Evolutionary conservation across 2,888 invertebrate species (phyloP), one percentile per base, ranked within the genome.

Genomic region (Cenopis cana): DNA sequence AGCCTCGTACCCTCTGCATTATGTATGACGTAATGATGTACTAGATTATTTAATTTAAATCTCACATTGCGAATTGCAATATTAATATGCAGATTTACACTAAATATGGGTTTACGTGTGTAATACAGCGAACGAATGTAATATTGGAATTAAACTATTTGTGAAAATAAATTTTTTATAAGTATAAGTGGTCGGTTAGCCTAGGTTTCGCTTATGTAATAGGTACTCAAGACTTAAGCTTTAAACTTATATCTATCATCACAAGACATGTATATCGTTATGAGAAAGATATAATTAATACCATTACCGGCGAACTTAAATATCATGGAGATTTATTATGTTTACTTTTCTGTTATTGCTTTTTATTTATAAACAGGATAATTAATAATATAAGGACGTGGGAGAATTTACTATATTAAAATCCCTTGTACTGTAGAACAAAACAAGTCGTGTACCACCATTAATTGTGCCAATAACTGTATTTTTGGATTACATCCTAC

Each of bases 1-100:
- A 54, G 38, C 41, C 36, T 57, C 57, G 20, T 46, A 56, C 64
- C 69, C 54, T 66, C 46, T 70, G 65, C 59, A 70, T 70, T 66
- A 66, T 66, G 65, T 66, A 70, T 70, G 41, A 65, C 65, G 64
- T 64, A 54, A 65, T 52, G 61, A 46, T 56, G 55, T 24, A 33
- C 59, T 17, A 65, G 70, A 66, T 60, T 70, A 70, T 70, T 70
- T 64, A 56, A 62, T 70, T 70, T 64, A 56, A 62, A 69, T 46
- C 61, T 55, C 46, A 49, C 49, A 46, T 68, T 69, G 54, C 52
- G 52, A 41, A 54, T 41, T 60, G 36, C 29, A 61, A 56, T 17
- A 62, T 69, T 69, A 62, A 69, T 68, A 69, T 38, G 5, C n/a
- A 20, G 18, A 24, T 11, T 38, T 52, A 36, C 29, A 29, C 20